Conservation (phyloP, 2,113 vertebrate species). For the Phoenicopterus ruber region DNA sequence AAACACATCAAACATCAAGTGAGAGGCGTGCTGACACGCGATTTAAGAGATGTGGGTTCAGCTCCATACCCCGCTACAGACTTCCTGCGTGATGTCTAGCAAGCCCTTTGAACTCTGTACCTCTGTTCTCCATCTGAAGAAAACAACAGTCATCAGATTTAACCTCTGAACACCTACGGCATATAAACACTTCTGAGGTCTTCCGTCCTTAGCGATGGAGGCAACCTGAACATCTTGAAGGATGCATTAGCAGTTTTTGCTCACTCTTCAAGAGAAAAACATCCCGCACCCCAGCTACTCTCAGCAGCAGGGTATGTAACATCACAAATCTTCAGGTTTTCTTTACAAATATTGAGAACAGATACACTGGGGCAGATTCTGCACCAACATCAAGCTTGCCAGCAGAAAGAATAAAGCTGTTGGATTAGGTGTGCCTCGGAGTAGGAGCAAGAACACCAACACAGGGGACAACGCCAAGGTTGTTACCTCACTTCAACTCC, state of each 20-base stretch:
- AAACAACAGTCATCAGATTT: not conserved
- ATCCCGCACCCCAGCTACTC: not conserved
- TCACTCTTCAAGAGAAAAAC: not conserved
- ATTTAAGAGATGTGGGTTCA: not conserved
- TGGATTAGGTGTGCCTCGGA: not conserved
- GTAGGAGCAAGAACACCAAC: not conserved
- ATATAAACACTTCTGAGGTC: not conserved
- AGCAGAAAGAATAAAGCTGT: not conserved
- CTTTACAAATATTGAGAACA: not conserved
- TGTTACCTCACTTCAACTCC: not conserved
- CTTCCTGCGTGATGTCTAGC: not conserved
- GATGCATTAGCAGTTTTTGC: not conserved
- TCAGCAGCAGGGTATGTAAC: not conserved
- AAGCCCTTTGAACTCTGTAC: not conserved
- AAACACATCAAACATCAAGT: not conserved
- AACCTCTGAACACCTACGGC: not conserved
- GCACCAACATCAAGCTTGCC: not conserved
- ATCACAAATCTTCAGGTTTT: not conserved
- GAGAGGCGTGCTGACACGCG: fast-evolving
- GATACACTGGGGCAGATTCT: not conserved
- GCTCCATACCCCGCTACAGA: not conserved
- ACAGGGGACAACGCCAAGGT: not conserved
- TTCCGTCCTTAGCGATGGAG: not conserved
- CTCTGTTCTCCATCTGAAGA: not conserved
- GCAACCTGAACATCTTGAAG: not conserved